Evolutionary conservation across 2,888 invertebrate species (phyloP).

Genomic region (Melanostoma scalare): DNA sequence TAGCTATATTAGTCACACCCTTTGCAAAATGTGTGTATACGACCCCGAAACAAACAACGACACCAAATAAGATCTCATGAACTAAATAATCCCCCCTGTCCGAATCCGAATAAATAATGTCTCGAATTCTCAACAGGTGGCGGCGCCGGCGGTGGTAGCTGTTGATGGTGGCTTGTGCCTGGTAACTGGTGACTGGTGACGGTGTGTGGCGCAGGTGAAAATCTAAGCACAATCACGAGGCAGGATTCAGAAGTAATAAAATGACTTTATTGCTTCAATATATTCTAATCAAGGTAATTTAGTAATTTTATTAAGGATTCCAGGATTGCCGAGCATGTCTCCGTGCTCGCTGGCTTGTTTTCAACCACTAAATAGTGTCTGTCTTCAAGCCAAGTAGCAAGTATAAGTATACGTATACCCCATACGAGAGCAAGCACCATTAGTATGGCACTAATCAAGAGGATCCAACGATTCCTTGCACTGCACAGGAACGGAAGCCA

Average conservation of each 20-base stretch:
- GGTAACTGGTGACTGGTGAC: background rate
- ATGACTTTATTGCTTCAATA: slow-evolving; percentile 80
- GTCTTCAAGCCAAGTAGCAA: slow-evolving; percentile 18
- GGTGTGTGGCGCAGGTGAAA: slow-evolving; percentile 38
- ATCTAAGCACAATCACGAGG: slow-evolving; percentile 52
- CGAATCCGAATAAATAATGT: slow-evolving; percentile 66
- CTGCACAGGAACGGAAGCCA: slow-evolving; percentile 2
- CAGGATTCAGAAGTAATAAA: slow-evolving; percentile 74
- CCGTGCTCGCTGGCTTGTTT: slow-evolving; percentile 21
- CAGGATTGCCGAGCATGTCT: slow-evolving; percentile 46
- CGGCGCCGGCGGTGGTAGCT: background rate
- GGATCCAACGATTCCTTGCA: slow-evolving; percentile 37
- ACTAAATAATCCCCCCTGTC: slow-evolving; percentile 68
- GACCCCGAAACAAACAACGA: slow-evolving; percentile 51
- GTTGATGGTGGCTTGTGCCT: background rate
- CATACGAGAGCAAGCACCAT: slow-evolving; percentile 15
- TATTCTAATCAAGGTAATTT: slow-evolving; percentile 80
- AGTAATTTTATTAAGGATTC: slow-evolving; percentile 73
- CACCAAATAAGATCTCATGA: slow-evolving; percentile 72
- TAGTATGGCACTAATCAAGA: slow-evolving; percentile 64
- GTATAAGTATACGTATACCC: background rate
- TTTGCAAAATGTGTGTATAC: slow-evolving; percentile 43
- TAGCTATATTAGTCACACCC: slow-evolving; percentile 71
- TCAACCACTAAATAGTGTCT: slow-evolving; percentile 55
- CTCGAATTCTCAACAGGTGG: slow-evolving; percentile 70